Evolutionary conservation across 2,888 invertebrate species (phyloP).

Genomic region (Prenolepis imparis): DNA sequence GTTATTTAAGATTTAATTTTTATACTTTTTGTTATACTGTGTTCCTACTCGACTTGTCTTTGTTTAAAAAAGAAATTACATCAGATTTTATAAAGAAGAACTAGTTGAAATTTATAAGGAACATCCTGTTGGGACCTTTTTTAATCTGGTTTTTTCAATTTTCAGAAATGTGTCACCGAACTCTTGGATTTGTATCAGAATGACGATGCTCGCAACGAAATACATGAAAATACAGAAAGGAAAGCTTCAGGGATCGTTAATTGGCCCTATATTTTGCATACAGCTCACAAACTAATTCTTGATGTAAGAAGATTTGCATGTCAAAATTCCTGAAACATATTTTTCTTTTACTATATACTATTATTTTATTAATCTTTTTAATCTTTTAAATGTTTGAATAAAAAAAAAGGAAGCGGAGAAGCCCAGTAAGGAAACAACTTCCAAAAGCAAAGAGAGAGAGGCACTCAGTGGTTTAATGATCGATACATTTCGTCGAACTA

Average conservation of each 20-base stretch:
- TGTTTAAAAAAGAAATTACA: background rate
- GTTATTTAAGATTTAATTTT: background rate
- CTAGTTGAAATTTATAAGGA: background rate
- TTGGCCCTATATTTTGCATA: conserved; percentile 74
- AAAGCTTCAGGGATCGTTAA: conserved; percentile 46
- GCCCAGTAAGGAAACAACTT: conserved; percentile 80
- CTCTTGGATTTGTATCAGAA: conserved; percentile 75
- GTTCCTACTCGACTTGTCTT: background rate
- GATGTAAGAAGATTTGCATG: conserved; percentile 69
- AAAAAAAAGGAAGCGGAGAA: conserved; percentile 87
- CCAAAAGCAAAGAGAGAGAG: conserved; percentile 85
- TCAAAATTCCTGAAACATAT: conserved; percentile 14
- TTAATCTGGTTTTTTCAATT: conserved; percentile 5
- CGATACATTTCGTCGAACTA: conserved; percentile 61
- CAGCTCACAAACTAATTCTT: conserved; percentile 74
- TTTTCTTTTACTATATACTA: background rate
- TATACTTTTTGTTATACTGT: background rate
- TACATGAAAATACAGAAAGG: conserved; percentile 71
- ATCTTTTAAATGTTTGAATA: conserved; percentile 29
- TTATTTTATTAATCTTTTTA: background rate
- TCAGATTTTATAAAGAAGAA: background rate
- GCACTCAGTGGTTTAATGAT: conserved; percentile 41
- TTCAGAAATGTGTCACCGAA: conserved; percentile 74
- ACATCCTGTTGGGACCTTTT: background rate
- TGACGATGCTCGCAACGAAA: conserved; percentile 70